A percentile compares a stretch with the other conserved stretches of the same genome.
phyloP scores from a whole-genome alignment of 2,797 vertebrate genomes.

The Betta splendens region DNA sequence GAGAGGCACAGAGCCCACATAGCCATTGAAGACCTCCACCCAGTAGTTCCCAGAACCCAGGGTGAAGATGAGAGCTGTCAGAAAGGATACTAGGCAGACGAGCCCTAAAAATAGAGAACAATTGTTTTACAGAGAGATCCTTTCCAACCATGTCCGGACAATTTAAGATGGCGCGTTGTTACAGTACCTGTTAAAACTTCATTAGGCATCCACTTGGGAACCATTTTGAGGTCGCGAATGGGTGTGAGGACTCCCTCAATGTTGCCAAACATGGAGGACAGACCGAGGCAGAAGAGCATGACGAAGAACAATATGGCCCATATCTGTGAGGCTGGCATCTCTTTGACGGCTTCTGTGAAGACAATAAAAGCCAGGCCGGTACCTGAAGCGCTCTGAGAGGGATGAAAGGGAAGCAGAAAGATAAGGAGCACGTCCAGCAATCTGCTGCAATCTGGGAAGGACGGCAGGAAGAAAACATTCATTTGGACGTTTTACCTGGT shows the following conservation, averaged over 20 bases:
- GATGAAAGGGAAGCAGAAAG: constrained; percentile 6
- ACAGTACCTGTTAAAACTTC: constrained; percentile 87
- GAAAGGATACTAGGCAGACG: constrained; percentile 81
- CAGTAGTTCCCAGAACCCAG: constrained; percentile 92
- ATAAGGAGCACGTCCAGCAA: constrained; percentile 2
- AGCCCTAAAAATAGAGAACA: constrained; percentile 67
- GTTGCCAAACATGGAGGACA: constrained; percentile 94
- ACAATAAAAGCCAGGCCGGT: constrained; percentile 91
- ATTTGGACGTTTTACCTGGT: constrained; percentile 77
- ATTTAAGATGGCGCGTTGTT: constrained; percentile 10
- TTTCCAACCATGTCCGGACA: rapidly evolving
- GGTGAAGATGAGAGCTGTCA: constrained; percentile 82
- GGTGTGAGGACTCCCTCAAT: constrained; percentile 87
- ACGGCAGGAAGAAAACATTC: constrained; percentile 1
- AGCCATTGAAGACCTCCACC: constrained; percentile 90
- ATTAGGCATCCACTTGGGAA: constrained; percentile 82
- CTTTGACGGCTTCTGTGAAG: constrained; percentile 88
- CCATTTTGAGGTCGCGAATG: constrained; percentile 79
- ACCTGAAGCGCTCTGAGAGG: constrained; percentile 86
- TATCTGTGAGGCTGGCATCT: constrained; percentile 88
- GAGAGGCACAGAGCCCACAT: constrained; percentile 85
- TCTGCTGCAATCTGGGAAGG: background rate
- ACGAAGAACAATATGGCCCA: constrained; percentile 92
- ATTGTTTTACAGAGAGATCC: background rate
- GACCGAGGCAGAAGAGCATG: constrained; percentile 91